phyloP scores from a whole-genome alignment of 2,797 vertebrate genomes.

The Hyperoplus lanceolatus region DNA sequence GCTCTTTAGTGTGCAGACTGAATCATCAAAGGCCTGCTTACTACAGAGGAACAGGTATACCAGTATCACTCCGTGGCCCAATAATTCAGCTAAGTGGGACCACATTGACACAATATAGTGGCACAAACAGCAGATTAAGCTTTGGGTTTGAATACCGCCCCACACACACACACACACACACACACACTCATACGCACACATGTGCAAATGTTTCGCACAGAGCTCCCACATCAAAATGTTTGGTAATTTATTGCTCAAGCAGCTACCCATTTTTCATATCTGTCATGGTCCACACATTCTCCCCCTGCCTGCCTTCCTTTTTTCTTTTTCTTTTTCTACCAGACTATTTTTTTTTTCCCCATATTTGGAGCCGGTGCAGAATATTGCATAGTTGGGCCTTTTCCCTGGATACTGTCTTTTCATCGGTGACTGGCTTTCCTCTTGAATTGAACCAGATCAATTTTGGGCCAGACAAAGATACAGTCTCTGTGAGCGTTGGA shows the following conservation, averaged over 20 bases:
- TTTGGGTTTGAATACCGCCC: slow-evolving; percentile 34
- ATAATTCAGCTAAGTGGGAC: slow-evolving; percentile 78
- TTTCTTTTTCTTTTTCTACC: slow-evolving; percentile 27
- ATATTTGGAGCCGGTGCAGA: slow-evolving; percentile 79
- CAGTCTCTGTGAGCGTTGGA: slow-evolving; percentile 64
- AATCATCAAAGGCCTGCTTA: slow-evolving; percentile 79
- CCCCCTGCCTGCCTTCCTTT: slow-evolving; percentile 29
- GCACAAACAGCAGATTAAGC: slow-evolving; percentile 62
- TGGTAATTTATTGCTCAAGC: slow-evolving; percentile 77
- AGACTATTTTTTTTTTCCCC: slow-evolving; percentile 73
- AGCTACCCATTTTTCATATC: slow-evolving; percentile 81
- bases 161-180: slow-evolving; percentile 30
- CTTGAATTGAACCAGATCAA: slow-evolving; percentile 80
- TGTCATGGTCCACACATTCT: slow-evolving; percentile 77
- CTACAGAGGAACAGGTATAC: slow-evolving; percentile 74
- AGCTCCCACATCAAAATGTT: slow-evolving; percentile 75
- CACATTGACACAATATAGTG: slow-evolving; percentile 74
- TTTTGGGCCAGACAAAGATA: slow-evolving; percentile 75
- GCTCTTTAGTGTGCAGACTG: slow-evolving; percentile 65
- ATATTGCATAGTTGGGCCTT: slow-evolving; percentile 80
- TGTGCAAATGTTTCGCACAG: slow-evolving; percentile 34
- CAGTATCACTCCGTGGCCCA: slow-evolving; percentile 60
- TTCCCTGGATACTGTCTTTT: slow-evolving; percentile 83
- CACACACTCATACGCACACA: slow-evolving; percentile 8
- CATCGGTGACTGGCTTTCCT: slow-evolving; percentile 76